These are phyloP conservation scores for Amphimallon solstitiale DNA, from an alignment of 2,888 invertebrate species.

Conservation along the genomic window DNA sequence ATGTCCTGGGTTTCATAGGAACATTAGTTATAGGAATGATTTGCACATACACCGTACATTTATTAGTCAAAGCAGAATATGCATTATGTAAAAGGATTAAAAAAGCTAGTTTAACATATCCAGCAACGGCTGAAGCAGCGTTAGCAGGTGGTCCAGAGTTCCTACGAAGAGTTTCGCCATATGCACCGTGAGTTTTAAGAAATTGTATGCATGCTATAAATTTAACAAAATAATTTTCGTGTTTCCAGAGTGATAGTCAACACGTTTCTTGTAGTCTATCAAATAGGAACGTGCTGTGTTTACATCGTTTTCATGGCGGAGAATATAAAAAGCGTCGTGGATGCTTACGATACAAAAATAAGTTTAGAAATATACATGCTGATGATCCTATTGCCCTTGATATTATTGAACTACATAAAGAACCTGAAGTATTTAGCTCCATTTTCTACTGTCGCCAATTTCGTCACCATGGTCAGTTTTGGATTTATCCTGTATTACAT, in stretches of 20 bases:
- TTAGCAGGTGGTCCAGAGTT: constrained; percentile 79
- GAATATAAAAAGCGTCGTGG: constrained; percentile 78
- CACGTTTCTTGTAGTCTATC: constrained; percentile 83
- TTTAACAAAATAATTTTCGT: constrained; percentile 42
- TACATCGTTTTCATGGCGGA: constrained; percentile 94
- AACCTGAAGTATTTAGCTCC: constrained; percentile 84
- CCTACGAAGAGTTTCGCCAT: constrained; percentile 72
- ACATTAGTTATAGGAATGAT: constrained; percentile 86
- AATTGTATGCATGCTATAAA: no score
- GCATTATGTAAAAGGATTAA: constrained; percentile 69
- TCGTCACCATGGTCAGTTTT: constrained; percentile 80
- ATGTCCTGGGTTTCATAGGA: constrained; percentile 81
- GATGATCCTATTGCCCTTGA: constrained; percentile 76
- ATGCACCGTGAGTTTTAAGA: constrained; percentile 70
- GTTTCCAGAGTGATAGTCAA: constrained; percentile 76
- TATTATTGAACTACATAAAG: constrained; percentile 76
- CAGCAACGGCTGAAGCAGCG: constrained; percentile 81
- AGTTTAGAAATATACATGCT: constrained; percentile 76
- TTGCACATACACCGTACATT: constrained; percentile 94
- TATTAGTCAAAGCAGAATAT: constrained; percentile 79
- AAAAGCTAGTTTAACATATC: constrained; percentile 76
- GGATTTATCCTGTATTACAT: constrained; percentile 79
- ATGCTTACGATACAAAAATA: constrained; percentile 65
- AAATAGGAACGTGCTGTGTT: constrained; percentile 95
- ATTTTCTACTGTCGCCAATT: constrained; percentile 84